Evolutionary conservation across 2,888 invertebrate genomes (phyloP).

Genomic region (Oligia fasciuncula): DNA sequence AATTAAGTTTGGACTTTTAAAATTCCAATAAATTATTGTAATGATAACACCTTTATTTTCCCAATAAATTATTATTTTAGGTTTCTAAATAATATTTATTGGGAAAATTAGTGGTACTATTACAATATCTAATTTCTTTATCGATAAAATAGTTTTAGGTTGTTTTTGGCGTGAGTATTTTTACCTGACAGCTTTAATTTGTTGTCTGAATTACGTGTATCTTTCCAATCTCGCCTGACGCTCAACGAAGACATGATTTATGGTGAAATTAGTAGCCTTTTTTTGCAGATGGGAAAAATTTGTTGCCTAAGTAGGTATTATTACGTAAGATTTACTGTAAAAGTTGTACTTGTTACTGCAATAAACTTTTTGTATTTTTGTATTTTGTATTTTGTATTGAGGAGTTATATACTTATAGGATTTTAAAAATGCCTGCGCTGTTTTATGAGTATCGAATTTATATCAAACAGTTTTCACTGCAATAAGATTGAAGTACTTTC

Average conservation of each 20-base stretch:
- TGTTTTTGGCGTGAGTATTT: not conserved
- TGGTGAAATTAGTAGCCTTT: not conserved
- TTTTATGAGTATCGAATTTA: not conserved
- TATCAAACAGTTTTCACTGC: not conserved
- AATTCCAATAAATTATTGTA: conserved; percentile 59
- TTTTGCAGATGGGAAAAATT: too few species aligned
- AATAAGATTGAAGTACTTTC: not conserved
- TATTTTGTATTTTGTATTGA: too few species aligned
- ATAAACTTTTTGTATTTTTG: too few species aligned
- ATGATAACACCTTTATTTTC: conserved; percentile 40
- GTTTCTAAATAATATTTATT: conserved; percentile 17
- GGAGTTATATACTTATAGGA: too few species aligned
- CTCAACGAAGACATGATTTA: conserved; percentile 2
- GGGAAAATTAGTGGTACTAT: conserved; percentile 13
- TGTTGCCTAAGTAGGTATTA: too few species aligned
- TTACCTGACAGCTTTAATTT: not conserved
- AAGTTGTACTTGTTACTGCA: too few species aligned
- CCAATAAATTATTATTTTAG: conserved; percentile 23
- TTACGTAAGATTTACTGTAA: too few species aligned
- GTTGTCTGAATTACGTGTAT: not conserved
- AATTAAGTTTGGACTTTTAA: conserved; percentile 72
- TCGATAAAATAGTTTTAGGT: conserved; percentile 47
- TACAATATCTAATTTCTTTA: conserved; percentile 53
- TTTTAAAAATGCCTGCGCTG: not conserved
- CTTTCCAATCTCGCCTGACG: not conserved